Evolutionary conservation across 2,888 invertebrate species (phyloP).

Genomic region (Synergus japonicus): DNA sequence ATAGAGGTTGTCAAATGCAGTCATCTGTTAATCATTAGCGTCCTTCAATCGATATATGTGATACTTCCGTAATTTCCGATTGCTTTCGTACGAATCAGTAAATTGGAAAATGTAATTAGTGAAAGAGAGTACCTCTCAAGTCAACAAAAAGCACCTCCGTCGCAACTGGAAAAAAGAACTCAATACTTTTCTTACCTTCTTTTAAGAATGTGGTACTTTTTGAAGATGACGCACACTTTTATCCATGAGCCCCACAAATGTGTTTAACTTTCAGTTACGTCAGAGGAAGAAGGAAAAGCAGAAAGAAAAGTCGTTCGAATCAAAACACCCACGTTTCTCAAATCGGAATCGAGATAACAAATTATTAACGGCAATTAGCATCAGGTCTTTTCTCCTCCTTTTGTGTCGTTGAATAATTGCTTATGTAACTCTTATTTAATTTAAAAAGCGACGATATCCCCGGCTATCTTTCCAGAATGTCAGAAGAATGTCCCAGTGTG

Average conservation of each 20-base stretch:
- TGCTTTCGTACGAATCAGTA: not conserved
- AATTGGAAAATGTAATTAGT: slow-evolving; percentile 8
- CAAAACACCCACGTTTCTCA: not conserved
- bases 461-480: slow-evolving; percentile 19
- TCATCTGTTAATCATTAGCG: slow-evolving; percentile 28
- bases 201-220: not conserved
- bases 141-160: not conserved
- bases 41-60: slow-evolving; percentile 1
- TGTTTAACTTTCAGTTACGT: slow-evolving; percentile 14
- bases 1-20: slow-evolving; percentile 36
- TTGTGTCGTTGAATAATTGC: not conserved
- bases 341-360: slow-evolving; percentile 20
- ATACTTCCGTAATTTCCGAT: slow-evolving; percentile 7
- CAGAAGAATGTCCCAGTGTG: slow-evolving; percentile 14
- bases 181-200: not conserved
- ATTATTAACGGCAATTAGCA: not conserved
- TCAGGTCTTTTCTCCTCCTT: not conserved
- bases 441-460: not conserved
- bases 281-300: slow-evolving; percentile 14
- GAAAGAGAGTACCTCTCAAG: not conserved
- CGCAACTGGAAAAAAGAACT: not conserved
- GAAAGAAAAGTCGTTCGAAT: slow-evolving; percentile 7
- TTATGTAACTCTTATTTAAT: not conserved
- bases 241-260: not conserved
- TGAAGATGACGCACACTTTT: not conserved